Evolutionary conservation across 2,888 invertebrate genomes (phyloP).

Genomic region (Drosophila monieri): DNA sequence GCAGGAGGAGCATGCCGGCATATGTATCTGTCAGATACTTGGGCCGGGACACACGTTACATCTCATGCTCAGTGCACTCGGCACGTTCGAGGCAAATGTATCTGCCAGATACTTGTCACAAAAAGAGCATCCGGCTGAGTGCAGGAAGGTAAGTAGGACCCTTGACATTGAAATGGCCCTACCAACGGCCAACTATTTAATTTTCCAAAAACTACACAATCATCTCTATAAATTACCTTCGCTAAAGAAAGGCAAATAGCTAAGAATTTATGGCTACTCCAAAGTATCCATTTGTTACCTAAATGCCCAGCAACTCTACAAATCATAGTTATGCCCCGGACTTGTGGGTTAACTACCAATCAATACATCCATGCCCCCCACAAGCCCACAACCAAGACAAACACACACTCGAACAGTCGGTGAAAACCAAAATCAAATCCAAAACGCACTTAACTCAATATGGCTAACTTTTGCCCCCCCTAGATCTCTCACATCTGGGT

Average conservation of each 20-base stretch:
- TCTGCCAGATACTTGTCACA: slow-evolving; percentile 34
- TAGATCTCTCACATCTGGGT: slow-evolving; percentile 1
- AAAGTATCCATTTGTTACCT: slow-evolving; percentile 9
- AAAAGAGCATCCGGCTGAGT: slow-evolving; percentile 3
- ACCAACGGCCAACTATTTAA: not conserved
- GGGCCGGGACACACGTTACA: slow-evolving; percentile 20
- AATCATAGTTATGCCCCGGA: slow-evolving; percentile 22
- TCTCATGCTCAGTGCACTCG: slow-evolving; percentile 9
- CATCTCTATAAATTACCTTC: not conserved
- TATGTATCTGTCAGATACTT: slow-evolving; percentile 43
- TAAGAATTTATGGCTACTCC: slow-evolving; percentile 1
- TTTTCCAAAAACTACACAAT: not conserved
- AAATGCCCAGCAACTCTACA: not conserved
- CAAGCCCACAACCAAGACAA: slow-evolving; percentile 6
- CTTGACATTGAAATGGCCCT: slow-evolving; percentile 2
- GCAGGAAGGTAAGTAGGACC: not conserved
- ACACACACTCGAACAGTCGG: slow-evolving; percentile 9
- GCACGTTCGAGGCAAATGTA: slow-evolving; percentile 31
- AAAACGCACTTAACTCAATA: slow-evolving; percentile 50
- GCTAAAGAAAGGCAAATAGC: not conserved
- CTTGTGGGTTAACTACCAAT: slow-evolving; percentile 46
- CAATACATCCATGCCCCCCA: slow-evolving; percentile 18
- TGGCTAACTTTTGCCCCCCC: slow-evolving; percentile 30
- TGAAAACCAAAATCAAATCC: slow-evolving; percentile 44
- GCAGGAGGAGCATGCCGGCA: slow-evolving; percentile 37